Conservation (phyloP, 2,888 invertebrate species). For the Ennomos quercinarius region DNA sequence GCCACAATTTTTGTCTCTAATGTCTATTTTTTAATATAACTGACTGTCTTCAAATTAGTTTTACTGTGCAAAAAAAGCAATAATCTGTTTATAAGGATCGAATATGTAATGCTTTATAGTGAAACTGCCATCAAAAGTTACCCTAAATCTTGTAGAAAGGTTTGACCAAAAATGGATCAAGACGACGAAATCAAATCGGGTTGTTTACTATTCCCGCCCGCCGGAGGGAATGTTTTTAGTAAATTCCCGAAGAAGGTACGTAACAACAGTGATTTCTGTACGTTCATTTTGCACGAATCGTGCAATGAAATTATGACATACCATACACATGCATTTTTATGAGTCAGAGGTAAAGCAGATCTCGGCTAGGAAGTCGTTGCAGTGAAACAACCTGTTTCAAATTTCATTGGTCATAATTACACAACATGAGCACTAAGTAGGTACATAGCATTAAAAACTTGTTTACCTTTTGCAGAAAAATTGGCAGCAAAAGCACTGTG, state of each 20-base stretch:
- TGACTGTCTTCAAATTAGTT: too few relatives aligned
- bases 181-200: conserved; percentile 91
- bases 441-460: conserved; percentile 1
- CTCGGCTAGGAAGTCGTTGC: conserved; percentile 25
- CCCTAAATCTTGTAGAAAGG: conserved; percentile 44
- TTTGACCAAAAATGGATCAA: conserved; percentile 86
- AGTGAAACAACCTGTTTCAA: conserved; percentile 36
- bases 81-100: conserved; percentile 2
- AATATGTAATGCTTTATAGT: conserved; percentile 51
- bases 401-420: conserved; percentile 11
- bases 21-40: too few relatives aligned
- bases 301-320: conserved; percentile 33
- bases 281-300: conserved; percentile 27
- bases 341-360: conserved; percentile 44
- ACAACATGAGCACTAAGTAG: not conserved
- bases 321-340: conserved; percentile 41
- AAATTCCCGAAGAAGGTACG: conserved; percentile 91
- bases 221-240: conserved; percentile 86
- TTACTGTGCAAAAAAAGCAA: too few relatives aligned
- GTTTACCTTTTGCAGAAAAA: conserved; percentile 88
- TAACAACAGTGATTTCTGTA: conserved; percentile 19
- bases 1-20: too few relatives aligned
- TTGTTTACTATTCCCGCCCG: conserved; percentile 91
- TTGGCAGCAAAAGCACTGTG: conserved; percentile 92
- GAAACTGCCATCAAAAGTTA: conserved; percentile 2